phyloP scores from a whole-genome alignment of 92 coral and sea anemone genomes.

The Heliopora coerulea region DNA sequence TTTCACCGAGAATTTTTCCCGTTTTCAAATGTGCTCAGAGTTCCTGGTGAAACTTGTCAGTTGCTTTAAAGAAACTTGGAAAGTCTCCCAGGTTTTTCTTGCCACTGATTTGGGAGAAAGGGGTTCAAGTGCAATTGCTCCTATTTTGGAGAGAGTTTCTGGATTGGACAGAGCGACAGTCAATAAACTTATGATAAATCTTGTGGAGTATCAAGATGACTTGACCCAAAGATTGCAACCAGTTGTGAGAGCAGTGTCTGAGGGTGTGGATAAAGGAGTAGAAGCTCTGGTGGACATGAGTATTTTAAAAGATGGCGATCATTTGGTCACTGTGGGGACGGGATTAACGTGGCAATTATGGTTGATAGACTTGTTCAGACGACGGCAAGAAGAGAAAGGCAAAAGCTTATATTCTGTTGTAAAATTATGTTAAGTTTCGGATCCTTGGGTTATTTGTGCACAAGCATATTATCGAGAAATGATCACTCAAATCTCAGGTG shows the following conservation, averaged over 20 bases:
- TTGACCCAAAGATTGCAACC: neutral
- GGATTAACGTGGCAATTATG: slow-evolving; percentile 9
- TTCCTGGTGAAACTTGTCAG: neutral
- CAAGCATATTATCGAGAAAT: too few relatives aligned
- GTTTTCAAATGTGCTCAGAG: neutral
- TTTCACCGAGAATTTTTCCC: neutral
- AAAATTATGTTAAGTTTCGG: neutral
- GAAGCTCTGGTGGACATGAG: neutral
- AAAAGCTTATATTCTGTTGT: neutral
- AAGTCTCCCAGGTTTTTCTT: neutral
- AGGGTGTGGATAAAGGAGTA: neutral
- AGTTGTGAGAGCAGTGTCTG: neutral
- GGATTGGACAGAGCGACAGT: neutral
- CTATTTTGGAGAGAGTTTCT: neutral
- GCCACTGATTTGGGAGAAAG: slow-evolving; percentile 3
- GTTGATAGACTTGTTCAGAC: neutral
- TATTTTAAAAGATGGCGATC: neutral
- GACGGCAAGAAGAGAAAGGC: neutral
- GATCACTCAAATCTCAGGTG: too few relatives aligned
- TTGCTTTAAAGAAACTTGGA: neutral
- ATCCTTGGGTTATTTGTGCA: neutral
- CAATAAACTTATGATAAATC: neutral
- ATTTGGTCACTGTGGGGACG: neutral
- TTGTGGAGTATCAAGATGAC: neutral
- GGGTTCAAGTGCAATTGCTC: neutral